Conservation (phyloP, 2,888 invertebrate species). For the Drosophila paramelanica region DNA sequence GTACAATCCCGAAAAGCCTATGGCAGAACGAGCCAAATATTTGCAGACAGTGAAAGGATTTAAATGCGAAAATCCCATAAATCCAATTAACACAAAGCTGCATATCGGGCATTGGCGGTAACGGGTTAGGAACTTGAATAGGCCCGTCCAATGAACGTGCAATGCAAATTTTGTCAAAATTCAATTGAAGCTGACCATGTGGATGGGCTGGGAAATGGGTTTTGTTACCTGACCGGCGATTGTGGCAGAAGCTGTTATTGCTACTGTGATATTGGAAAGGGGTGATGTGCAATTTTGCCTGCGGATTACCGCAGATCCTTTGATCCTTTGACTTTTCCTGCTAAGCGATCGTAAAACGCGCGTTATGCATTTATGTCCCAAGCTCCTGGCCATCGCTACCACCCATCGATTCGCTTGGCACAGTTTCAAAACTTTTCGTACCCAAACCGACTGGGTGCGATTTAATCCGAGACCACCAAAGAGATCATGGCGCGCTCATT, state of each 20-base stretch:
- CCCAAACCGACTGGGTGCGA: slow-evolving; percentile 60
- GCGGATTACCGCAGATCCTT: slow-evolving; percentile 69
- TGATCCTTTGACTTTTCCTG: slow-evolving; percentile 83
- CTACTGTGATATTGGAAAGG: slow-evolving; percentile 21
- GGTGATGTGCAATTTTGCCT: slow-evolving; percentile 51
- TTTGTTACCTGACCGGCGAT: slow-evolving; percentile 17
- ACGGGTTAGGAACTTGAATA: slow-evolving; percentile 12
- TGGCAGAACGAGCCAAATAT: slow-evolving; percentile 75
- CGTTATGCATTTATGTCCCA: slow-evolving; percentile 74
- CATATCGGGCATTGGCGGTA: slow-evolving; percentile 46
- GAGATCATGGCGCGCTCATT: slow-evolving; percentile 45
- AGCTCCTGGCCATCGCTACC: slow-evolving; percentile 40
- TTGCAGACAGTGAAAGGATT: slow-evolving; percentile 82
- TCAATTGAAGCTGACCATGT: slow-evolving; percentile 50
- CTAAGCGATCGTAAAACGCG: slow-evolving; percentile 81
- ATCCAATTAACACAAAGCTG: slow-evolving; percentile 83
- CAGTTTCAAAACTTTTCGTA: slow-evolving; percentile 21
- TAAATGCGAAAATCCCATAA: slow-evolving; percentile 75
- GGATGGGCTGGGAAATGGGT: background rate
- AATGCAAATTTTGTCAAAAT: slow-evolving; percentile 44
- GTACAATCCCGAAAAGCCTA: slow-evolving; percentile 54
- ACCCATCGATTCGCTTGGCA: background rate
- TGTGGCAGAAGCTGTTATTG: background rate
- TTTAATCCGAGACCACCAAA: slow-evolving; percentile 77
- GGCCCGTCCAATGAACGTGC: slow-evolving; percentile 22